Conservation (phyloP, 1,140 invertebrate species). For the Ruditapes philippinarum region DNA sequence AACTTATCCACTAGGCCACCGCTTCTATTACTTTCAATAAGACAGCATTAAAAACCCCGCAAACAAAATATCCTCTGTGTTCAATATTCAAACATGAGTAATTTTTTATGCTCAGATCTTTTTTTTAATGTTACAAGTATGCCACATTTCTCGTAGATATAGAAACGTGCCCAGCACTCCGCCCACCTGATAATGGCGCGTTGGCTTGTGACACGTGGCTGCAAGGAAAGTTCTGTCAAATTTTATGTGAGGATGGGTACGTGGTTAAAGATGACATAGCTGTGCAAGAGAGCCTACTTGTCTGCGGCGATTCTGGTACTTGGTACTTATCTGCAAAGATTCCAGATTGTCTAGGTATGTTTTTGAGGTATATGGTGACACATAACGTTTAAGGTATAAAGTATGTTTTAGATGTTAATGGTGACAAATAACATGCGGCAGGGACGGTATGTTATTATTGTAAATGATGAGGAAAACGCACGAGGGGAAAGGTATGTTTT, state of each 20-base stretch:
- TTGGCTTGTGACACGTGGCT: constrained; percentile 43
- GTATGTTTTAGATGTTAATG: not conserved
- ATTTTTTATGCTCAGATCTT: too few relatives aligned
- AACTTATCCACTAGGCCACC: too few relatives aligned
- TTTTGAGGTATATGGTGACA: not conserved
- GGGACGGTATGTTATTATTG: not conserved
- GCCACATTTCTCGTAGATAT: not conserved
- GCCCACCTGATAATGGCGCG: constrained; percentile 29
- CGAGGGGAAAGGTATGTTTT: too few relatives aligned
- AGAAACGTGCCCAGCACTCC: not conserved
- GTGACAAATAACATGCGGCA: not conserved
- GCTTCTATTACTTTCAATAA: too few relatives aligned
- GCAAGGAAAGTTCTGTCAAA: not conserved
- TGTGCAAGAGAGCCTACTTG: not conserved
- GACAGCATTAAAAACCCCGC: too few relatives aligned
- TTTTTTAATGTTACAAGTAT: too few relatives aligned
- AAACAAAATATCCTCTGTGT: too few relatives aligned
- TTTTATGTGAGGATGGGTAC: constrained; percentile 17
- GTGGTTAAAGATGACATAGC: not conserved
- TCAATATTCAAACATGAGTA: too few relatives aligned
- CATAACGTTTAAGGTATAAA: not conserved
- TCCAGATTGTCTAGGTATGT: not conserved
- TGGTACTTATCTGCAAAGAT: not conserved
- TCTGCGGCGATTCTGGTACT: not conserved
- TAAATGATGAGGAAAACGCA: too few relatives aligned